These are phyloP conservation scores for Tragelaphus oryx DNA, from an alignment of 2,797 vertebrate species.

Conservation along the genomic window DNA sequence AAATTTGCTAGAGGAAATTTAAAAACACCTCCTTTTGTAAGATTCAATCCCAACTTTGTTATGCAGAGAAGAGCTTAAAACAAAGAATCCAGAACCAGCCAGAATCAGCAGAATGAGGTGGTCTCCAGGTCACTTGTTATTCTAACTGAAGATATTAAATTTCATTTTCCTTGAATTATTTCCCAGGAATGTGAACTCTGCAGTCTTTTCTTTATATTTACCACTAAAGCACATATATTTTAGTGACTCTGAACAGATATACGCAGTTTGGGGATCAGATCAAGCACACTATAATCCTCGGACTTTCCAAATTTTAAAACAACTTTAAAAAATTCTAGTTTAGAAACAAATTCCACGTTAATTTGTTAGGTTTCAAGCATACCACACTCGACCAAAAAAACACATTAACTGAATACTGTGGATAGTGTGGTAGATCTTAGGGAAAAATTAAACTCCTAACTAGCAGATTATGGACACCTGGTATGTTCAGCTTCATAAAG, in stretches of 20 bases:
- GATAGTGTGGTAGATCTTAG: not conserved
- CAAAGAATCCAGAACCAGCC: not conserved
- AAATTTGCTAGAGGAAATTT: not conserved
- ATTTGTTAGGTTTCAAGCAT: not conserved
- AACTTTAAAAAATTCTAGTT: not conserved
- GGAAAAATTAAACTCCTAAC: not conserved
- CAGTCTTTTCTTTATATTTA: not conserved
- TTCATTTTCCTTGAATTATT: not conserved
- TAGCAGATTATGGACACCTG: not conserved
- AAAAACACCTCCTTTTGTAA: not conserved
- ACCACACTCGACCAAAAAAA: too few species aligned
- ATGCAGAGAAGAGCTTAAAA: not conserved
- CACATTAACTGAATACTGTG: not conserved
- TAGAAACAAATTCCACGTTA: not conserved
- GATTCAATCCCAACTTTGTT: not conserved
- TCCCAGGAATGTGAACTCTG: not conserved
- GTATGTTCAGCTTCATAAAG: not conserved
- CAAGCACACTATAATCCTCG: not conserved
- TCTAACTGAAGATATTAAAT: not conserved
- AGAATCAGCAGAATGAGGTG: not conserved
- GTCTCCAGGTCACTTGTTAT: not conserved
- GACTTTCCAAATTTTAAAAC: not conserved
- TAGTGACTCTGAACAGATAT: not conserved
- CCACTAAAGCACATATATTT: not conserved
- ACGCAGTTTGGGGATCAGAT: not conserved